Conservation (phyloP, 2,888 invertebrate genomes). For the Lasioglossum pauxillum region DNA sequence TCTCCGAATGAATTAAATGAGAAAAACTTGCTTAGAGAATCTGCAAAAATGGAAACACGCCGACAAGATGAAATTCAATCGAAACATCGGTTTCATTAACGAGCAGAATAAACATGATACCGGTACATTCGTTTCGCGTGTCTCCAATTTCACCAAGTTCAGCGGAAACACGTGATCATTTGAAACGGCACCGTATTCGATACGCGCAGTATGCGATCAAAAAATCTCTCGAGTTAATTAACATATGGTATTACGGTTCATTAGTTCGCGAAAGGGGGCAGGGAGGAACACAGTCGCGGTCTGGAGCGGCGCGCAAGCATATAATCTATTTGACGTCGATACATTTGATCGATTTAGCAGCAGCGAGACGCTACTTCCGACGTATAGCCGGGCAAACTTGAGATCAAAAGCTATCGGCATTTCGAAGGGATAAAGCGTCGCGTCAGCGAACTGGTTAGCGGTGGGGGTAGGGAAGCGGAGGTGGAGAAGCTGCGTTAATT, state of each 20-base stretch:
- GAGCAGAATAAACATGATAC: background rate
- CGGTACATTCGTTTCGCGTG: background rate
- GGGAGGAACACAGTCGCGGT: background rate
- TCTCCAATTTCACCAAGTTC: background rate
- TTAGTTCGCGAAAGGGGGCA: background rate
- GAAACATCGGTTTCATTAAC: background rate
- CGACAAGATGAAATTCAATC: background rate
- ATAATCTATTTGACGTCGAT: constrained; percentile 24
- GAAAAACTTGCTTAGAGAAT: background rate
- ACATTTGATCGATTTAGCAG: constrained; percentile 35
- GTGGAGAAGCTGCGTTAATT: constrained; percentile 66
- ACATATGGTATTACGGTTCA: background rate
- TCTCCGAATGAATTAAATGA: background rate
- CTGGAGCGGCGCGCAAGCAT: background rate
- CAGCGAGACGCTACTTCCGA: constrained; percentile 27
- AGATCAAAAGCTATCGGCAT: constrained; percentile 62
- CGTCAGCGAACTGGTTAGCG: constrained; percentile 3
- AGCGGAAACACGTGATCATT: background rate
- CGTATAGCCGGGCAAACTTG: background rate
- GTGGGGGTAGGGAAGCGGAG: background rate
- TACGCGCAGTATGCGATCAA: background rate
- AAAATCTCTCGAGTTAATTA: background rate
- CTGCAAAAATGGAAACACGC: background rate
- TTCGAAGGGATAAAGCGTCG: constrained; percentile 50
- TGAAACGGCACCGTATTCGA: background rate